Evolutionary conservation across 2,113 vertebrate genomes (phyloP), one percentile per base, ranked within the genome.

Genomic region (Promerops cafer): DNA sequence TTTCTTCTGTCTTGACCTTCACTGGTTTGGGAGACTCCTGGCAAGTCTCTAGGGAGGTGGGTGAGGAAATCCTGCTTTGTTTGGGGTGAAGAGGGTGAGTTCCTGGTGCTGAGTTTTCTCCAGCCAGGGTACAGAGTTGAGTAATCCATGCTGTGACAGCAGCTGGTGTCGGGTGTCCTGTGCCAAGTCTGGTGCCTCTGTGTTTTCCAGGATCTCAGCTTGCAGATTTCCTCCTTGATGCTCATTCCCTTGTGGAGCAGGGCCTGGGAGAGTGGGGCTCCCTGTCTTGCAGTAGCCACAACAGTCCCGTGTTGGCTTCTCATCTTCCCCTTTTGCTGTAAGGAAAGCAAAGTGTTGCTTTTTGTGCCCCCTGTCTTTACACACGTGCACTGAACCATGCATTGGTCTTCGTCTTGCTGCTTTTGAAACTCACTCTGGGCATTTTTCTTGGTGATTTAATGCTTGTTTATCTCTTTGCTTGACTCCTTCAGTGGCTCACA

Each of bases 391-490:
- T 49, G 59, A 96, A 54, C 39, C 63, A 45, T 0, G 0, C 44
- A 52, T 66, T 86, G 88, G 33, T 93, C 71, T 56, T 49, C 1
- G 1, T 40, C 71, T 93, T 90, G 21, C 71, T 84, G 40, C 69
- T 86, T 85, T 95, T 89, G 70, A 78, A 92, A 89, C n/a, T 66
- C 28, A 53, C 39, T 85, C 50, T 77, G 68, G 33, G 50, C 44
- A 74, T 69, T 88, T 94, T 94, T 90, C 47, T 65, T 11, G 1
- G 59, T 80, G 71, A 76, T 84, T 83, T 93, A 84, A 76, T 63
- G 69, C 50, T 92, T 81, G 44, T 69, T 94, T 87, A 27, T 91
- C 37, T 96, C 44, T 54, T 90, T 72, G 28, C 56, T 80, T 86
- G 65, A 11, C 64, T 94, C 33, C 57, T 71, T 79, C 54, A 64